phyloP scores from a whole-genome alignment of 2,888 invertebrate species.

The Crocallis elinguaria region DNA sequence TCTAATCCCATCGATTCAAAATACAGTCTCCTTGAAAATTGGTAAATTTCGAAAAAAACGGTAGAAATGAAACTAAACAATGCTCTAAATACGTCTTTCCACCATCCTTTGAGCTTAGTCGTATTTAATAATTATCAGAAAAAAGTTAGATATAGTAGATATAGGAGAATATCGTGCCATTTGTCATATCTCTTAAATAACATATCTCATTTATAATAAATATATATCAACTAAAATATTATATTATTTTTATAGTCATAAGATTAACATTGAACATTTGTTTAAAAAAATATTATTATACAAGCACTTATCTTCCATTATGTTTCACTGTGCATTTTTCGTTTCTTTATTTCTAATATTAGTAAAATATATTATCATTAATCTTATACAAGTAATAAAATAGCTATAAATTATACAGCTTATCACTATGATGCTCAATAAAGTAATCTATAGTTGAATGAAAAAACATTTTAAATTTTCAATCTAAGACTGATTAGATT shows the following conservation, averaged over 20 bases:
- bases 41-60: slow-evolving; percentile 9
- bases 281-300: slow-evolving; percentile 14
- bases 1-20: slow-evolving; percentile 25
- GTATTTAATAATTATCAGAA: no score
- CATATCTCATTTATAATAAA: slow-evolving; percentile 48
- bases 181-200: slow-evolving; percentile 59
- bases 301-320: slow-evolving; percentile 52
- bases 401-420: slow-evolving; percentile 40
- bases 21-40: no score
- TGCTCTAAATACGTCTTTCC: no score
- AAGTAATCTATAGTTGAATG: slow-evolving; percentile 44
- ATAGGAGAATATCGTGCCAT: slow-evolving; percentile 55
- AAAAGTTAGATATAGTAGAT: no score
- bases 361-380: slow-evolving; percentile 2
- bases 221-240: slow-evolving; percentile 21
- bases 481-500: slow-evolving; percentile 82
- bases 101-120: no score
- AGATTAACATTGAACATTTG: slow-evolving; percentile 26
- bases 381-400: neutral
- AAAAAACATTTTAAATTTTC: slow-evolving; percentile 57
- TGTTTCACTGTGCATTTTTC: slow-evolving; percentile 12
- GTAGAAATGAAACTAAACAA: no score
- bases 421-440: slow-evolving; percentile 62
- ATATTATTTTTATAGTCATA: slow-evolving; percentile 22
- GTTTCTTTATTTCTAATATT: neutral